Percentiles rank a stretch among this genome's conserved stretches.
Conservation (phyloP, 2,113 vertebrate genomes). For the Semnornis frantzii region DNA sequence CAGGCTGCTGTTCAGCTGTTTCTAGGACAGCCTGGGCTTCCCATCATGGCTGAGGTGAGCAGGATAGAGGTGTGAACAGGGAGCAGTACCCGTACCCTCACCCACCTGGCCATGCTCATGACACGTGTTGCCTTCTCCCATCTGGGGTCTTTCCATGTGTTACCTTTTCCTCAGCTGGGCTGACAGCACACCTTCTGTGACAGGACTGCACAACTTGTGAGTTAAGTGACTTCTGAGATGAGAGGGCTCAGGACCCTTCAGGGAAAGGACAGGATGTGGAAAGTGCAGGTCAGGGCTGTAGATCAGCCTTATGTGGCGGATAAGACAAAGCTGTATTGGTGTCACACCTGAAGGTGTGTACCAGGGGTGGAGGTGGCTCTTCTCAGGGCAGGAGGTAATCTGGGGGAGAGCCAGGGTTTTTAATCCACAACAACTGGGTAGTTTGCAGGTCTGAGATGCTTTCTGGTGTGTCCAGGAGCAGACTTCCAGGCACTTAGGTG, state of each 20-base stretch:
- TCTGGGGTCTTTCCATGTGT: background rate
- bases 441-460: background rate
- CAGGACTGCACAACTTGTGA: background rate
- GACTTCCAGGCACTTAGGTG: background rate
- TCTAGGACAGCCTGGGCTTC: background rate
- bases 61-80: background rate
- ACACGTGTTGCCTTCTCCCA: background rate
- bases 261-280: background rate
- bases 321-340: background rate
- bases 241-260: background rate
- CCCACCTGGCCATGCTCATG: background rate
- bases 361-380: background rate
- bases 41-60: accelerated
- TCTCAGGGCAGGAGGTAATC: background rate
- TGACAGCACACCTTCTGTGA: background rate
- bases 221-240: background rate
- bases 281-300: background rate
- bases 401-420: background rate
- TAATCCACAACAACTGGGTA: background rate
- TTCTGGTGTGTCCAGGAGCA: background rate
- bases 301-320: too few species aligned
- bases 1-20: background rate
- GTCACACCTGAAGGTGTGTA: background rate
- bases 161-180: background rate
- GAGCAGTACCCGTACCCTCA: background rate